phyloP scores from a whole-genome alignment of 2,888 invertebrate genomes.

The Petrolisthes cinctipes region DNA sequence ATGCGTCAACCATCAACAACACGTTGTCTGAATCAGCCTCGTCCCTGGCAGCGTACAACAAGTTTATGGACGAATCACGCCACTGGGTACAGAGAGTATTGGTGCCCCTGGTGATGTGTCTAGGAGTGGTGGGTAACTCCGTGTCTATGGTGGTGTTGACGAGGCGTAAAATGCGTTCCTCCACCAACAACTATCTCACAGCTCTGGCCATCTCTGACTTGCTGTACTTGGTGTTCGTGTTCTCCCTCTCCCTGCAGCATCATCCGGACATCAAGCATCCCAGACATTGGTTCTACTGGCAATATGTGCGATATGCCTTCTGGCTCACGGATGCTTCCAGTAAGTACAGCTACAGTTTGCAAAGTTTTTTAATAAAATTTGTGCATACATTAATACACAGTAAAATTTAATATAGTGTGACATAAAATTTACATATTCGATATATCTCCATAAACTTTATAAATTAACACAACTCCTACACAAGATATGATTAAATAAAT shows the following conservation, averaged over 20 bases:
- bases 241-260: conserved; percentile 77
- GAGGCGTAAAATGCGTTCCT: conserved; percentile 79
- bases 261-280: conserved; percentile 74
- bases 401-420: no score
- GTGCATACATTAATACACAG: no score
- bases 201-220: conserved; percentile 81
- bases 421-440: no score
- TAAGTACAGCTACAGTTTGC: conserved; percentile 70
- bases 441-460: no score
- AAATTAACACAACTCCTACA: no score
- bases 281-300: conserved; percentile 74
- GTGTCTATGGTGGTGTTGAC: conserved; percentile 75
- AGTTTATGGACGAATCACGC: conserved; percentile 64
- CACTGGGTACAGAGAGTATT: conserved; percentile 75
- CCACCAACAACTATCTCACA: conserved; percentile 81
- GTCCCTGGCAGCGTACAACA: conserved; percentile 28
- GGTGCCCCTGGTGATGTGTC: conserved; percentile 76
- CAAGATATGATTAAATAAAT: no score
- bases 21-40: neutral
- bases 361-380: no score
- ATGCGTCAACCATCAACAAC: no score
- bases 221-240: conserved; percentile 77
- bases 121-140: conserved; percentile 79
- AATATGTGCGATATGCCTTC: conserved; percentile 74
- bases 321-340: conserved; percentile 79